Conservation (phyloP, 2,113 vertebrate species). For the Psophia crepitans region DNA sequence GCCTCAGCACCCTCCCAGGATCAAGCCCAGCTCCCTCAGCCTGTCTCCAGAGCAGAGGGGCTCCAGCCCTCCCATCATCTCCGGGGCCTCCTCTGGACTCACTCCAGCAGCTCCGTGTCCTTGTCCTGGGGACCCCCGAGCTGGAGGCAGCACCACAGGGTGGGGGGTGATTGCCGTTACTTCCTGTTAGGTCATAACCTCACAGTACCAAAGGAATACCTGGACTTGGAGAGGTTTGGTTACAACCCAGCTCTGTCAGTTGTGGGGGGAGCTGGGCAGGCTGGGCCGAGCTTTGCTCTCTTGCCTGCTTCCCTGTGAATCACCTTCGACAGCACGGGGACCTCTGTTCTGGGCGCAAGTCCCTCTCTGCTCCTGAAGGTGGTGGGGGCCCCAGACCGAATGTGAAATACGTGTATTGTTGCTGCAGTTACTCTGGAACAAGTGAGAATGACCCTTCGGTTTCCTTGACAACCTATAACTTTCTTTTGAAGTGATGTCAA, state of each 20-base stretch:
- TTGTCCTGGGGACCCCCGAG: too few species aligned
- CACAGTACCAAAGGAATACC: fast-evolving
- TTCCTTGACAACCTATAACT: background rate
- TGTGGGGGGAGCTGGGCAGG: too few species aligned
- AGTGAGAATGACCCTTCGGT: background rate
- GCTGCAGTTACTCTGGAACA: background rate
- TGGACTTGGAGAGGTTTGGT: background rate
- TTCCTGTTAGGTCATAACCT: background rate
- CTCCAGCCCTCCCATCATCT: too few species aligned
- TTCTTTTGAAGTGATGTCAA: background rate
- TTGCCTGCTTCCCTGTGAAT: background rate
- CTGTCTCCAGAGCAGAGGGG: too few species aligned
- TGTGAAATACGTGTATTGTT: background rate
- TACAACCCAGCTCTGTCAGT: background rate
- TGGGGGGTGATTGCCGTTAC: too few species aligned
- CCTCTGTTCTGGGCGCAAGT: background rate
- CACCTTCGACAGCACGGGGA: fast-evolving
- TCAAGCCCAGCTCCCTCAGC: too few species aligned
- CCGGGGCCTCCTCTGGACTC: too few species aligned
- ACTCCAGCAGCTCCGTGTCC: too few species aligned
- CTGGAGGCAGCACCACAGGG: too few species aligned
- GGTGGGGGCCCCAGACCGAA: background rate
- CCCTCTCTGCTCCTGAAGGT: background rate
- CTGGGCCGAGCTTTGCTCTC: background rate
- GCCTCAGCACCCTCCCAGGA: too few species aligned